Evolutionary conservation across 1,140 invertebrate species (phyloP), one percentile per base, ranked within the genome.

Genomic region (Drosophila bipectinata): DNA sequence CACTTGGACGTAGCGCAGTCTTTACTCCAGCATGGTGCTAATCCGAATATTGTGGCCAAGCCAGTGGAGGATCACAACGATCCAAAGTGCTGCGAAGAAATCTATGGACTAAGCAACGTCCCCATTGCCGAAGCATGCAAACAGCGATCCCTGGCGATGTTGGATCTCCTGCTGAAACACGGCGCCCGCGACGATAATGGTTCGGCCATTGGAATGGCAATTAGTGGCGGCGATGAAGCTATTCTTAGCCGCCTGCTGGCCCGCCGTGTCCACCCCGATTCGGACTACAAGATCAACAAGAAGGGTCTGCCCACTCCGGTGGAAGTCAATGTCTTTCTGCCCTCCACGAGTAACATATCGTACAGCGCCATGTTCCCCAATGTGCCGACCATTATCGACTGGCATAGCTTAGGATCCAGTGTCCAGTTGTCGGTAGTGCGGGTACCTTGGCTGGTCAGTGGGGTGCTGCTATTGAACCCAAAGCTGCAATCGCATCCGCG

Each of bases 181-280:
- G 97, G 97, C n/a, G 98, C 98, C 2, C 93, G 95, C 10, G 98
- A 99, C 92, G 95, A 97, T 51, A 95, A 97, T 41, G 96, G 96
- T 59, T 94, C 95, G 71, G 98, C 98, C 9, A 92, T 99, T 34
- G 64, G 78, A 24, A 83, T 92, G 32, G 90, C 91, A 15, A 80
- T 92, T 15, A 72, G 60, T 4, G 77, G 80, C 12, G 77, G 73
- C 7, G 88, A 92, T 72, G 91, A 92, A 53, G 62, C 76, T 0
- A 71, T 92, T 32, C 64, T 92, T 1, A 89, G 81, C 48, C 73
- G 81, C 4, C 62, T 87, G 5, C 28, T 89, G n/a, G 75, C 84
- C n/a, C 79, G 90, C 24, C 89, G 95, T 92, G 95, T 96, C 0
- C 94, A 96, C 90, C 94, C 96, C 0, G 97, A 98, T 92, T 96